Base-by-base conservation (phyloP, 2,888 invertebrate genomes). In the Synergus laeviventris region DNA sequence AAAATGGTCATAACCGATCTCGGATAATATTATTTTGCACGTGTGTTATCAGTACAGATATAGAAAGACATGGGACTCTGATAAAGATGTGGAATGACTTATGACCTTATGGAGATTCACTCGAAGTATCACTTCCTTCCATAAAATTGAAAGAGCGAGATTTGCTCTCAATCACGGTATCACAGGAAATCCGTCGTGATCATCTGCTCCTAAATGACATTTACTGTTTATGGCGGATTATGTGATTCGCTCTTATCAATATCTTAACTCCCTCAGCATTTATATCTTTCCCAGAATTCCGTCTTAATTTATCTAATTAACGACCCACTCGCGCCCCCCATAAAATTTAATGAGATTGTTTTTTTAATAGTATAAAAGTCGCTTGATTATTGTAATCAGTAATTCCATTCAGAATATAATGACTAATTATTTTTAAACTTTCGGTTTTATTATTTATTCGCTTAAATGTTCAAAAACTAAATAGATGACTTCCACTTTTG, bases 81-180 rank as follows among this genome's bases (percentile, higher is more conserved):
- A 88, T 89, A 87, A 85, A 86, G 86, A 87, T 88, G 88, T 79
- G 83, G 76, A 78, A 82, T 84, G 86, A 87, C 86, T 84, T 86
- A 82, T 85, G 88, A 89, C 89, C 89, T 85, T 82, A 79, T 86
- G 85, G 83, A 82, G 85, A 87, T 88, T 88, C 84, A 83, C 78
- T 84, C 81, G 81, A 86, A 87, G 78, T 78, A 76, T 76, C 82
- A 77, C 79, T 83, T 81, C 82, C 78, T 84, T 81, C 59, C 66
- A 81, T 75, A 76, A 76, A 80, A 78, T 39, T 5, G 18, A 60
- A 66, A 49, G 74, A 74, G 14, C 45, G 64, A 38, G 75, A 75
- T 59, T 70, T n/a, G 70, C 70, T 70, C 39, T 62, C 38, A 73
- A 56, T 77, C 8, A 42, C 42, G 18, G 49, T 49, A 45, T 75